phyloP scores from a whole-genome alignment of 2,113 vertebrate genomes.

The Bungarus multicinctus region DNA sequence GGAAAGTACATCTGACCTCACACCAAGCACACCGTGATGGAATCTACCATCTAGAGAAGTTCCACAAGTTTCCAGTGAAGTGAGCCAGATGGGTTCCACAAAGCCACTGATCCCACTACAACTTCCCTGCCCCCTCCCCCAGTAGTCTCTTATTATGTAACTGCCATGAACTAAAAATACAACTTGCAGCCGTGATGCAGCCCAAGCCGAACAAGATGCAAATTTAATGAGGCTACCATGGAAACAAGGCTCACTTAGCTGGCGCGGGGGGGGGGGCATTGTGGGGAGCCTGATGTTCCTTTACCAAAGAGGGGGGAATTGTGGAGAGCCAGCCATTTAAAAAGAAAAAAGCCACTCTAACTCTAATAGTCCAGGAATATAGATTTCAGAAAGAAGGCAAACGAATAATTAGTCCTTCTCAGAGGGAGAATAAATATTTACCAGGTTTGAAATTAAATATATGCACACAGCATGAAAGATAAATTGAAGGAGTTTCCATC shows the following conservation, averaged over 20 bases:
- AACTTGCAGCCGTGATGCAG: constrained; percentile 66
- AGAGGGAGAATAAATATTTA: constrained; percentile 68
- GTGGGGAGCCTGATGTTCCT: constrained; percentile 32
- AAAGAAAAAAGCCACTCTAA: background rate
- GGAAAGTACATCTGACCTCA: constrained; percentile 21
- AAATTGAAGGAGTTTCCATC: constrained; percentile 42
- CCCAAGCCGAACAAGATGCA: constrained; percentile 69
- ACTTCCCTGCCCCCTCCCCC: constrained; percentile 15
- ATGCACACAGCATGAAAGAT: constrained; percentile 51
- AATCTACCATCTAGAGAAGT: background rate
- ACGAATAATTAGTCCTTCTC: constrained; percentile 57
- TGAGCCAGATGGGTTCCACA: background rate
- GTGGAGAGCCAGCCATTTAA: constrained; percentile 24
- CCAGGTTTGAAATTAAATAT: constrained; percentile 62
- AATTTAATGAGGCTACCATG: constrained; percentile 80
- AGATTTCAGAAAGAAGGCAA: constrained; percentile 43
- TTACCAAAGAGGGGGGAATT: constrained; percentile 12
- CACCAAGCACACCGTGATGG: constrained; percentile 4
- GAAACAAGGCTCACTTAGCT: constrained; percentile 68
- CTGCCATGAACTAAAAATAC: constrained; percentile 74
- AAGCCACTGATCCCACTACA: background rate
- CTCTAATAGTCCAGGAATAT: constrained; percentile 29
- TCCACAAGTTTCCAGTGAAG: background rate
- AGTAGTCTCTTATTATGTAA: constrained; percentile 58
- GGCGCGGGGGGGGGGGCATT: constrained; percentile 40